Conservation (phyloP, 2,113 vertebrate genomes). For the Sarotherodon lohbergeri region DNA sequence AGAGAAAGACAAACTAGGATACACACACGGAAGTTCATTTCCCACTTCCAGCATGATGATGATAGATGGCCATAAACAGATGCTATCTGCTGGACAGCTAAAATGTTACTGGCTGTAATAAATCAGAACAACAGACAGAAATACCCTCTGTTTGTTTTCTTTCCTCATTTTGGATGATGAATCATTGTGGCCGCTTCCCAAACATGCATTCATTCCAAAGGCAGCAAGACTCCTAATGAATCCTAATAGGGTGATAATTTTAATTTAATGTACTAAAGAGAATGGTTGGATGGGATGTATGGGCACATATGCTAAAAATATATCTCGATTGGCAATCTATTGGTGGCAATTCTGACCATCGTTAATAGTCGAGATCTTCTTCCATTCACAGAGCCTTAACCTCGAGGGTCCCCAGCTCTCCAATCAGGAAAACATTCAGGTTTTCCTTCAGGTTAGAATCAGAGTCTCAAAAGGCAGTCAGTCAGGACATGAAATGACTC, state of each 20-base stretch:
- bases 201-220: not conserved
- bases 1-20: fast-evolving
- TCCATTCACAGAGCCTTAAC: not conserved
- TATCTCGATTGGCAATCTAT: not conserved
- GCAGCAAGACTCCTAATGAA: not conserved
- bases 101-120: not conserved
- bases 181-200: not conserved
- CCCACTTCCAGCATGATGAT: not conserved
- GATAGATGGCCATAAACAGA: not conserved
- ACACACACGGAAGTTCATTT: not conserved
- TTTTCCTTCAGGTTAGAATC: not conserved
- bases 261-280: not conserved
- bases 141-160: not conserved
- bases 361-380: not conserved
- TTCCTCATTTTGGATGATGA: not conserved
- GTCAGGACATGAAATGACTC: not conserved
- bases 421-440: not conserved
- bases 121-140: not conserved
- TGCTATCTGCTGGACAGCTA: not conserved
- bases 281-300: not conserved
- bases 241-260: not conserved
- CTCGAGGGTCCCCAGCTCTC: not conserved
- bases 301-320: not conserved
- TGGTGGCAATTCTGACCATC: not conserved
- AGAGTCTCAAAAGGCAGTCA: not conserved